Percentiles rank a stretch among this genome's conserved stretches.
Conservation (phyloP, 2,797 vertebrate species). For the Melanotaenia boesemani region DNA sequence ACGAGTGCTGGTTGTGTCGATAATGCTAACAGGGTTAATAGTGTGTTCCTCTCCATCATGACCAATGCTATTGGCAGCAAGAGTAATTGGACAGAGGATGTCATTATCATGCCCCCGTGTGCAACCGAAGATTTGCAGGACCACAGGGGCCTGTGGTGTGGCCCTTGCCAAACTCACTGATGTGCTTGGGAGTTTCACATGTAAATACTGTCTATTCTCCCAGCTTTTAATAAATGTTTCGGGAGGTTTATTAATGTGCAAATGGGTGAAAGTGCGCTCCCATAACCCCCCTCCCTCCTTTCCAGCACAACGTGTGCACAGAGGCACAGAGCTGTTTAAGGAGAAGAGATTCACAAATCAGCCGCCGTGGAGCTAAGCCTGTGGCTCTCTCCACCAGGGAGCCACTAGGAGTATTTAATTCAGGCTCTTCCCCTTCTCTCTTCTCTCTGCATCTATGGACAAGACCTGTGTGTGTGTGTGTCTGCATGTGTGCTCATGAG, state of each 20-base stretch:
- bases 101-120: conserved; percentile 74
- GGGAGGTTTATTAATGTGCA: conserved; percentile 86
- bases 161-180: conserved; percentile 63
- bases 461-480: conserved; percentile 44
- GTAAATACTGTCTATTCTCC: conserved; percentile 82
- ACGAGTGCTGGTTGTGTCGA: conserved; percentile 60
- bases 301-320: conserved; percentile 75
- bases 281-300: conserved; percentile 41
- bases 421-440: conserved; percentile 58
- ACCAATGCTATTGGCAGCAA: conserved; percentile 75
- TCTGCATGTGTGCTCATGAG: conserved; percentile 59
- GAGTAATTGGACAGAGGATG: conserved; percentile 80
- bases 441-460: conserved; percentile 38
- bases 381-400: conserved; percentile 84
- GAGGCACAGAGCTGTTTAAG: conserved; percentile 87
- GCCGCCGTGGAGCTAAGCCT: conserved; percentile 82
- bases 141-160: conserved; percentile 63
- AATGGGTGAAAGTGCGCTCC: conserved; percentile 76
- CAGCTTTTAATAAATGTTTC: conserved; percentile 84
- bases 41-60: conserved; percentile 79
- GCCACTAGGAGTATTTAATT: conserved; percentile 92
- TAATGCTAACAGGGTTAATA: conserved; percentile 79
- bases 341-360: conserved; percentile 85
- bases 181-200: conserved; percentile 75
- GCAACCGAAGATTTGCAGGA: conserved; percentile 72